Base-by-base conservation (phyloP, 2,888 invertebrate genomes). In the Xanthorhoe designata region DNA sequence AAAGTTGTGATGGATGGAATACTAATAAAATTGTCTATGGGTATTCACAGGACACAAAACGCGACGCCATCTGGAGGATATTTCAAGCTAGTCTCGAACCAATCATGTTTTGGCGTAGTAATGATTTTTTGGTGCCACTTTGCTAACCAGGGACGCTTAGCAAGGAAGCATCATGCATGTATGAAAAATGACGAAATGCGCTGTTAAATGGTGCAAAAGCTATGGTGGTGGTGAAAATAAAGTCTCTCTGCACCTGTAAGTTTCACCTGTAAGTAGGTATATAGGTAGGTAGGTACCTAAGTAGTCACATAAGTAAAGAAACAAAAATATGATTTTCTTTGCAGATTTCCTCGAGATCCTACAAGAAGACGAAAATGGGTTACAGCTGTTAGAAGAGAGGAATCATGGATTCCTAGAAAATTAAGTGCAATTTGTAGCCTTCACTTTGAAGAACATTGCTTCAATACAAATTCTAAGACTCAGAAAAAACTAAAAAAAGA, bases 181-280 rank as follows among this genome's bases (percentile, higher is more conserved):
- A 59, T 47, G 42, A 32, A 60, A 54, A 9, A 66, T 66, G 68
- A 68, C 68, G 4, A 68, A 68, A 61, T 68, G 68, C 50, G 68
- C 68, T 19, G 68, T 68, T 32, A 68, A 68, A 61, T 68, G 68
- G 68, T 68, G 68, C 32, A 68, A 68, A 68, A 68, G 68, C 45
- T 68, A 68, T 54, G 68, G 68, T 58, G 68, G 68, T 32, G 68
- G 68, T 19, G 68, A 68, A 64, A 64, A 68, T 58, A 68, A 68
- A 50, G 68, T 68, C 29, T 68, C 68, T 32, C 57, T 68, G 24
- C 68, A 68, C 51, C 42, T 68, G 68, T 68, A 58, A 61, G 68
- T 64, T 32, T 51, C 10, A 10, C 47, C 9, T 42, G 7, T n/a
- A 35, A 13, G 1, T 15, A 32, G n/a, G 2, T 47, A 13, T 2